Evolutionary conservation across 2,797 vertebrate species (phyloP).

Genomic region (Poeciliopsis presidionis): DNA sequence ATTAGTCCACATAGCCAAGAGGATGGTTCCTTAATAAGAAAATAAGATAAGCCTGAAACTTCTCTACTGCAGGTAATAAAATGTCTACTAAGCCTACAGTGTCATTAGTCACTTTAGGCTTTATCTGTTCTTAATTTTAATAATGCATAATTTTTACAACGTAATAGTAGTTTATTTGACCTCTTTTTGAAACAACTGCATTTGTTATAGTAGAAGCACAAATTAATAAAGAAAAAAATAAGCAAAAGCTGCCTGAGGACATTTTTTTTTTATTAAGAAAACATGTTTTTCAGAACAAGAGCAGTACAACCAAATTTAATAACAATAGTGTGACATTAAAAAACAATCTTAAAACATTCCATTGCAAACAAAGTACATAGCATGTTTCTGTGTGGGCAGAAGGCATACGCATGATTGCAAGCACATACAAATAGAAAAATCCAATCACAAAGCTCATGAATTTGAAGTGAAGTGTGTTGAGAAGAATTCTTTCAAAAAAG

Average conservation of each 20-base stretch:
- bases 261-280: background rate
- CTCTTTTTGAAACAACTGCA: background rate
- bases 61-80: background rate
- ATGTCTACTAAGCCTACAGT: background rate
- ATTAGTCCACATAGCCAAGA: background rate
- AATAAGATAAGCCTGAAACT: background rate
- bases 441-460: background rate
- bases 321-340: background rate
- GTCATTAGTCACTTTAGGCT: background rate
- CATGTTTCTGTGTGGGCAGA: background rate
- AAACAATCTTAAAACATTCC: background rate
- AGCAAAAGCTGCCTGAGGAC: background rate
- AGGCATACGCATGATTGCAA: background rate
- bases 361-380: background rate
- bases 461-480: background rate
- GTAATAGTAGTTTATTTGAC: background rate
- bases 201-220: background rate
- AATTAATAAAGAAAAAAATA: background rate
- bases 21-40: background rate
- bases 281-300: background rate
- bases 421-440: background rate
- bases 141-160: background rate
- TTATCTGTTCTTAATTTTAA: background rate
- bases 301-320: background rate
- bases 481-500: background rate